Conservation (phyloP, 2,113 vertebrate genomes). For the Melospiza melodia region DNA sequence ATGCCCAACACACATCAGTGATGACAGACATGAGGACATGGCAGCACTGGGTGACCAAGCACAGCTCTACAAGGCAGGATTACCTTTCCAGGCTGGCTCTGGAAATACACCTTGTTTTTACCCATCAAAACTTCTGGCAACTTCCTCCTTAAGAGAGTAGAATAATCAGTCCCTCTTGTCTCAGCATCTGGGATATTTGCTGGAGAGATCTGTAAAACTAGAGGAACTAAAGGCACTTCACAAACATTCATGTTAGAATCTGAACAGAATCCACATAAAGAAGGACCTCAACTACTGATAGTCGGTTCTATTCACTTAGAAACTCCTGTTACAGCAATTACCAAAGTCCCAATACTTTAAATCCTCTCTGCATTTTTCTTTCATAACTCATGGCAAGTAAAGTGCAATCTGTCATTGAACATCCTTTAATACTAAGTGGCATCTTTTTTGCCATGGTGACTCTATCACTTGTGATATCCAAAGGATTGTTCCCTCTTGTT, state of each 20-base stretch:
- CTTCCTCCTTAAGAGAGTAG: neutral
- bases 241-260: neutral
- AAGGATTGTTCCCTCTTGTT: neutral
- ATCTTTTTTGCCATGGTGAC: neutral
- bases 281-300: neutral
- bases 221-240: neutral
- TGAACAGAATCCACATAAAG: neutral
- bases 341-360: neutral
- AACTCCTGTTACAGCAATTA: neutral
- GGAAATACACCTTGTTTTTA: neutral
- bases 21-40: neutral
- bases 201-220: neutral
- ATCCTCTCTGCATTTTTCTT: neutral
- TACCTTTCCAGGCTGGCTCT: neutral
- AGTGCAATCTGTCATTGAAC: neutral
- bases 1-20: neutral
- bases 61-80: neutral
- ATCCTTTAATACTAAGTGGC: neutral
- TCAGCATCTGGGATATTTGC: neutral
- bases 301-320: neutral
- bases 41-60: neutral
- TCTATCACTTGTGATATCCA: neutral
- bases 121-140: neutral
- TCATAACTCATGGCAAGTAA: neutral
- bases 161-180: neutral